Conservation (phyloP, 2,113 vertebrate species). For the Ceyx cyanopectus region DNA sequence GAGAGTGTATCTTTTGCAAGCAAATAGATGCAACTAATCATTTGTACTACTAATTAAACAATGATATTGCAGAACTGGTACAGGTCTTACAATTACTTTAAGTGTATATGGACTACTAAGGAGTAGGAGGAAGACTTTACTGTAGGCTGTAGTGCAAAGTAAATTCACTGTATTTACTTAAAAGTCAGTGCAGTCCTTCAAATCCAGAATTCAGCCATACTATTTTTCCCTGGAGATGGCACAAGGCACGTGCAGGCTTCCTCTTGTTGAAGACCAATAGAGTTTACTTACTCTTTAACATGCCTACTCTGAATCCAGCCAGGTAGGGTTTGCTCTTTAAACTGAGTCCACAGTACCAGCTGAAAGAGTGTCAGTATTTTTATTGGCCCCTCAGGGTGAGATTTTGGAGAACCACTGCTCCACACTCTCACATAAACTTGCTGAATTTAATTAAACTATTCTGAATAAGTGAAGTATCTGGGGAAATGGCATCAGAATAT, state of each 20-base stretch:
- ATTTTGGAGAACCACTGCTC: background rate
- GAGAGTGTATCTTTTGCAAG: background rate
- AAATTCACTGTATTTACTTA: background rate
- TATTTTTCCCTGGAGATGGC: background rate
- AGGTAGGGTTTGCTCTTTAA: background rate
- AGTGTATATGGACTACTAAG: accelerated
- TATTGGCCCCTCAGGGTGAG: background rate
- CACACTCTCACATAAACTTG: background rate
- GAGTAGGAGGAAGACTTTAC: background rate
- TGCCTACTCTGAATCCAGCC: background rate
- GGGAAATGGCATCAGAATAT: background rate
- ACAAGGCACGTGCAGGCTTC: background rate
- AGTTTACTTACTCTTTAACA: background rate
- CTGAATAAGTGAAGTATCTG: background rate
- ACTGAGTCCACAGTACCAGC: background rate
- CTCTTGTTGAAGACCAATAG: background rate
- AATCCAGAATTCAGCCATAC: background rate
- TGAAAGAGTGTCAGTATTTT: background rate
- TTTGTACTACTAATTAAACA: background rate
- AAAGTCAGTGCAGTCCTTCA: background rate
- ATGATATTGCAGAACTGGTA: background rate
- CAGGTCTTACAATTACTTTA: background rate
- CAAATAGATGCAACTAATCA: background rate
- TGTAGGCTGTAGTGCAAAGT: background rate
- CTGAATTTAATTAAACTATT: background rate